Percentiles rank a stretch among this genome's conserved stretches.
Evolutionary conservation across 2,888 invertebrate species (phyloP).

Genomic region (Ornithoptera alexandrae): DNA sequence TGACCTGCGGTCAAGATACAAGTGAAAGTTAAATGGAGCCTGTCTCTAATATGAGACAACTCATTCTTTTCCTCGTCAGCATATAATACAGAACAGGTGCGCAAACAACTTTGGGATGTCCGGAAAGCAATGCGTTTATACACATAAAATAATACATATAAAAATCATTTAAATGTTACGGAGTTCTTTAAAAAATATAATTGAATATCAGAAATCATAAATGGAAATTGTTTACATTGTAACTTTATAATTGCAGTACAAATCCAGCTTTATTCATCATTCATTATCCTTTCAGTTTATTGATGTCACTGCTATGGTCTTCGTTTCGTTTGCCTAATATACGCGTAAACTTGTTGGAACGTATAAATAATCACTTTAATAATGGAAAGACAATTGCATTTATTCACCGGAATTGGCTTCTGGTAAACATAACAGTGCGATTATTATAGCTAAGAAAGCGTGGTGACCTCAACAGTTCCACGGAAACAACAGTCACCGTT

Average conservation of each 20-base stretch:
- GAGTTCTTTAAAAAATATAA: no score
- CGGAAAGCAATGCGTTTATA: not conserved
- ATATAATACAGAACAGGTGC: constrained; percentile 2
- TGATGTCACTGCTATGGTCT: no score
- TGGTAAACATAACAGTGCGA: constrained; percentile 37
- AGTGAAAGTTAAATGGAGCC: constrained; percentile 37
- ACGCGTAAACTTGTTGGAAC: not conserved
- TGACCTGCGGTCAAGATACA: constrained; percentile 34
- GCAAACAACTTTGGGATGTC: not conserved
- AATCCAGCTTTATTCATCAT: no score
- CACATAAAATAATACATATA: not conserved
- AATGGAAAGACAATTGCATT: constrained; percentile 1
- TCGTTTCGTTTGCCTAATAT: no score
- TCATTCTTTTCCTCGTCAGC: constrained; percentile 26
- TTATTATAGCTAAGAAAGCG: constrained; percentile 55
- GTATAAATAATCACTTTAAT: not conserved
- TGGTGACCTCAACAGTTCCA: constrained; percentile 47
- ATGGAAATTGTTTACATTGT: no score
- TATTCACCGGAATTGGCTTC: constrained; percentile 31
- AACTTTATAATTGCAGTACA: no score
- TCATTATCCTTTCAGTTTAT: no score
- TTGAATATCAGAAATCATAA: no score
- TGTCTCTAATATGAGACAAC: constrained; percentile 25
- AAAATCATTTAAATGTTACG: not conserved
- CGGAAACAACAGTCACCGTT: constrained; percentile 28